Percentiles rank a stretch among this genome's conserved stretches.
Conservation (phyloP, 2,888 invertebrate genomes). For the Diarsia brunnea region DNA sequence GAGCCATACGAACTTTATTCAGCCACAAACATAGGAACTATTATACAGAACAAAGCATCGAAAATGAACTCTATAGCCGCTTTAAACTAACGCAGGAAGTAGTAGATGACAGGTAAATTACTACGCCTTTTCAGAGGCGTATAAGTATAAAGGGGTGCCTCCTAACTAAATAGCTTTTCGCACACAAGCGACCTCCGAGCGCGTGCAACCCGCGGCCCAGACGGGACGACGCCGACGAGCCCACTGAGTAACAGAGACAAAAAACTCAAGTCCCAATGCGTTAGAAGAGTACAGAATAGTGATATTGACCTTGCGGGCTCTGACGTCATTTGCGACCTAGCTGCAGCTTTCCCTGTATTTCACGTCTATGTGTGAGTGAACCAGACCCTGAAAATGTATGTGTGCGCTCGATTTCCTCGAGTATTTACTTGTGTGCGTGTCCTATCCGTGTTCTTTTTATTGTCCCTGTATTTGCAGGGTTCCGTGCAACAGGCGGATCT, state of each 20-base stretch:
- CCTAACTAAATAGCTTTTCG: conserved; percentile 56
- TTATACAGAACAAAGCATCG: not conserved
- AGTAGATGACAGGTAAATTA: conserved; percentile 49
- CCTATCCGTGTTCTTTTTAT: conserved; percentile 62
- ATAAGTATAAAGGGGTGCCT: conserved; percentile 48
- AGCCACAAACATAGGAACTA: not conserved
- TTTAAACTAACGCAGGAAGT: conserved; percentile 36
- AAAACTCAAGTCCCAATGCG: conserved; percentile 54
- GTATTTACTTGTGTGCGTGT: conserved; percentile 49
- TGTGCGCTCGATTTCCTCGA: conserved; percentile 72
- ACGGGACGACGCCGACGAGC: conserved; percentile 83
- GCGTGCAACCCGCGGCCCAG: conserved; percentile 84
- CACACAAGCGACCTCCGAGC: conserved; percentile 61
- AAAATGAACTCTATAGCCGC: conserved; percentile 12
- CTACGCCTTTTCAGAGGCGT: conserved; percentile 56
- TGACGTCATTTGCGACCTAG: conserved; percentile 92
- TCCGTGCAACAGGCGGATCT: conserved; percentile 80
- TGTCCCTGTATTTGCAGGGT: conserved; percentile 58
- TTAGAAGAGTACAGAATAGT: conserved; percentile 76
- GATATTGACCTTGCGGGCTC: conserved; percentile 89
- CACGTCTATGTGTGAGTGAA: conserved; percentile 81
- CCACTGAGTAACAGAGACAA: conserved; percentile 75
- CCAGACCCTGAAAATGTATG: conserved; percentile 86
- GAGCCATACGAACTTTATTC: not conserved
- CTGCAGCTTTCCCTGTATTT: conserved; percentile 83